These are phyloP conservation scores for Parnassius orleans DNA, from an alignment of 2,888 invertebrate species.

Conservation along the genomic window DNA sequence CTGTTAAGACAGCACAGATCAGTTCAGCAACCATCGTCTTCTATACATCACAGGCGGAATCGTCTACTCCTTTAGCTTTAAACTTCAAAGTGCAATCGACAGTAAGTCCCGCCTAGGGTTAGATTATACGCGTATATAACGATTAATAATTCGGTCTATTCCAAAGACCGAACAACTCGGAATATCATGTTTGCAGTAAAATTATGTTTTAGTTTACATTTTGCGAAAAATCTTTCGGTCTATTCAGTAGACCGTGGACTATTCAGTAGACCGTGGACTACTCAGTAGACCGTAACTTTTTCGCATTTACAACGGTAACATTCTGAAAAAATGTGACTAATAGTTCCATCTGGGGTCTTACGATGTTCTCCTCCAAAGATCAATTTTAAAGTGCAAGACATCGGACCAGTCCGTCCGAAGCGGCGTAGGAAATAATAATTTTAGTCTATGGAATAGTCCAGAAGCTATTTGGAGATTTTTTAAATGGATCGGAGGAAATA, in stretches of 20 bases:
- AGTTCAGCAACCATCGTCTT: constrained; percentile 26
- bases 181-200: background rate
- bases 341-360: constrained; percentile 2
- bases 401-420: constrained; percentile 3
- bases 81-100: constrained; percentile 25
- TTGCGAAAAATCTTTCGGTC: constrained; percentile 1
- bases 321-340: background rate
- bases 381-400: background rate
- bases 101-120: background rate
- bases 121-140: constrained; percentile 1
- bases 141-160: constrained; percentile 31
- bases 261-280: constrained; percentile 23
- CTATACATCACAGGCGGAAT: constrained; percentile 32
- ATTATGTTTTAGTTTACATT: background rate
- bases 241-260: constrained; percentile 22
- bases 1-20: constrained; percentile 86
- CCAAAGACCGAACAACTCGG: constrained; percentile 3
- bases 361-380: constrained; percentile 29
- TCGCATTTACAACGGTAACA: background rate
- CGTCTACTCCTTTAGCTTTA: constrained; percentile 33
- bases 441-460: constrained; percentile 8
- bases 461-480: constrained; percentile 11
- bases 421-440: background rate
- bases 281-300: background rate
- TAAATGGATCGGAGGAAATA: background rate